Evolutionary conservation across 2,888 invertebrate genomes (phyloP).

Genomic region (Amorpha juglandis): DNA sequence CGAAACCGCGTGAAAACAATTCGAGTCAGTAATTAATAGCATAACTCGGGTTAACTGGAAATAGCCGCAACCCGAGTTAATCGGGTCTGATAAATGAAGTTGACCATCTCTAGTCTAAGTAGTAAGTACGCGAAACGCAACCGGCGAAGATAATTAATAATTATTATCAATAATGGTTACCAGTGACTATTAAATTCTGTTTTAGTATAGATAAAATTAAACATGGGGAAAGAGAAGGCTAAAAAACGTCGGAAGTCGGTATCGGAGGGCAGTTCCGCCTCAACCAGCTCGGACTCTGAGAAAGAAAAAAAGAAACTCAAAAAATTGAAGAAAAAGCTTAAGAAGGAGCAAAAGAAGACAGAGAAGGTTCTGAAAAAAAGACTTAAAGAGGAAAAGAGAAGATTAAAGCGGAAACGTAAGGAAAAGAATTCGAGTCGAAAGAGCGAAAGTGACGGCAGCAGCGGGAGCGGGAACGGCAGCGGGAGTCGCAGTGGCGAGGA

Average conservation of each 20-base stretch:
- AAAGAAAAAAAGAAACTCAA: constrained; percentile 80
- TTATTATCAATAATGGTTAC: constrained; percentile 15
- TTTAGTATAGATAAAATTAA: constrained; percentile 27
- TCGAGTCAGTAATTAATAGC: too few species aligned
- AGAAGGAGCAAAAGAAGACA: constrained; percentile 81
- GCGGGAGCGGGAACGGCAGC: not conserved
- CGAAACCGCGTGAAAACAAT: too few species aligned
- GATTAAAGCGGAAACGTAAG: constrained; percentile 61
- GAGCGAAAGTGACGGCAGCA: not conserved
- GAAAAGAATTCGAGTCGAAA: not conserved
- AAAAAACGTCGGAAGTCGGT: constrained; percentile 67
- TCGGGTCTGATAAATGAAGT: too few species aligned
- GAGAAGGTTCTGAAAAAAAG: constrained; percentile 81
- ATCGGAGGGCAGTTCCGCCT: constrained; percentile 61
- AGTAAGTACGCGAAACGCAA: not conserved
- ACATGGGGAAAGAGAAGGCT: constrained; percentile 75
- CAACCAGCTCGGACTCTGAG: constrained; percentile 74
- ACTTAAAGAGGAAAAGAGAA: constrained; percentile 75
- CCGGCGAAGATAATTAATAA: not conserved
- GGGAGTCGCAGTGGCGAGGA: constrained; percentile 48
- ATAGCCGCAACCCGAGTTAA: too few species aligned
- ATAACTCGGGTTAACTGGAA: too few species aligned
- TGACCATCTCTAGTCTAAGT: too few species aligned
- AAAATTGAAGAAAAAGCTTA: constrained; percentile 83
- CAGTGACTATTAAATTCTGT: constrained; percentile 8